phyloP scores from a whole-genome alignment of 2,888 invertebrate species.

The Tinea trinotella region DNA sequence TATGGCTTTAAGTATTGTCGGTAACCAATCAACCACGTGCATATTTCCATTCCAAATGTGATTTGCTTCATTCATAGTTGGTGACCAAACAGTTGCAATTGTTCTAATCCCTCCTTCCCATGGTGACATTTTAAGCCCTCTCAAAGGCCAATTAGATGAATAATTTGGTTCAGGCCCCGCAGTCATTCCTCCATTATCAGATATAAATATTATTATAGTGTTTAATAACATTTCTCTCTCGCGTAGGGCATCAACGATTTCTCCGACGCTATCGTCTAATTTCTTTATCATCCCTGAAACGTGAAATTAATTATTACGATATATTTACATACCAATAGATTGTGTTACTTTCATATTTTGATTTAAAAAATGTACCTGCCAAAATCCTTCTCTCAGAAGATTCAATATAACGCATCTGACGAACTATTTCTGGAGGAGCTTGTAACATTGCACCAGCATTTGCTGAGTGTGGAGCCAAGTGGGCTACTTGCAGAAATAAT shows the following conservation, averaged over 20 bases:
- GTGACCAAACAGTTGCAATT: constrained; percentile 79
- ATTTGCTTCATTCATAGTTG: not conserved
- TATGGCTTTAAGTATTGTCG: constrained; percentile 78
- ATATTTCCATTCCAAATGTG: constrained; percentile 77
- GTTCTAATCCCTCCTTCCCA: constrained; percentile 89
- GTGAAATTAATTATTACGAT: constrained; percentile 24
- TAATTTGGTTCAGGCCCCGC: constrained; percentile 72
- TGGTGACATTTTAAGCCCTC: constrained; percentile 74
- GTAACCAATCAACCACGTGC: constrained; percentile 86
- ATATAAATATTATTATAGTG: constrained; percentile 84
- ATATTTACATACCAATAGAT: not conserved
- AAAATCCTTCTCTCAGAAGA: constrained; percentile 74
- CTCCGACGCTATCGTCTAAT: constrained; percentile 85
- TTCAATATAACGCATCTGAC: constrained; percentile 73
- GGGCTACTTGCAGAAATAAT: constrained; percentile 79
- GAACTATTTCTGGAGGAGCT: constrained; percentile 74
- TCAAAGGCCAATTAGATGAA: constrained; percentile 80
- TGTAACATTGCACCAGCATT: constrained; percentile 76
- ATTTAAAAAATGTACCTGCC: constrained; percentile 67
- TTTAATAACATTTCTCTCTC: constrained; percentile 77
- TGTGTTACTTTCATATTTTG: not conserved
- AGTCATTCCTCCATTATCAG: constrained; percentile 88
- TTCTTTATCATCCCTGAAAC: constrained; percentile 81
- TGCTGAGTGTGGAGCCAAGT: constrained; percentile 80
- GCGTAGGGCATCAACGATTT: constrained; percentile 77